Evolutionary conservation across 1,140 invertebrate species (phyloP).

Genomic region (Aphelinus atriplicis): DNA sequence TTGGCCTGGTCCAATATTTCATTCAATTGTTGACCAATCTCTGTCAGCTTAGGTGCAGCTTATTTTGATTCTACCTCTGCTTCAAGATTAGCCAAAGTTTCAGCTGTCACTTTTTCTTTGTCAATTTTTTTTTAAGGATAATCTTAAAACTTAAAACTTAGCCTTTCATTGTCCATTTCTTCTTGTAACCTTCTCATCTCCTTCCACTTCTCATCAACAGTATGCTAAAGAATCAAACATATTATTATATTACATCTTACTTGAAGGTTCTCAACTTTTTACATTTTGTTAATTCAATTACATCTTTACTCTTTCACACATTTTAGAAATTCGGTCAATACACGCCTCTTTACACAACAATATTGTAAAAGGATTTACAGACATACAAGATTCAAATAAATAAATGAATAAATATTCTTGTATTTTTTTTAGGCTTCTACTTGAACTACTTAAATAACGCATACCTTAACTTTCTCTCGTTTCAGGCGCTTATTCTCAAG

Average conservation of each 20-base stretch:
- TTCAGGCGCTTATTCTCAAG: slow-evolving; percentile 57
- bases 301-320: no score
- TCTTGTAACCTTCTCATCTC: slow-evolving; percentile 58
- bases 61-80: slow-evolving; percentile 56
- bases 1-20: slow-evolving; percentile 66
- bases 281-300: no score
- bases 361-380: no score
- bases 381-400: no score
- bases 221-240: slow-evolving; percentile 44
- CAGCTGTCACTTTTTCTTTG: slow-evolving; percentile 54
- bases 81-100: slow-evolving; percentile 52
- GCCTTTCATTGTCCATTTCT: slow-evolving; percentile 54
- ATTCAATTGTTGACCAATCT: slow-evolving; percentile 59
- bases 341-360: no score
- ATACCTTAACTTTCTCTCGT: slow-evolving; percentile 56
- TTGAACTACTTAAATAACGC: slow-evolving; percentile 23
- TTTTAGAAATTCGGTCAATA: no score
- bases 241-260: background rate
- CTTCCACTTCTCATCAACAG: slow-evolving; percentile 51
- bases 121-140: slow-evolving; percentile 48
- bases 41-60: slow-evolving; percentile 54
- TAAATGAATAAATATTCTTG: no score
- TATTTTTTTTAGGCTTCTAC: background rate
- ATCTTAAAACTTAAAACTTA: no score
- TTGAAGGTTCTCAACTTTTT: slow-evolving; percentile 8